phyloP scores from a whole-genome alignment of 1,140 invertebrate genomes.

The Whitmania pigra region DNA sequence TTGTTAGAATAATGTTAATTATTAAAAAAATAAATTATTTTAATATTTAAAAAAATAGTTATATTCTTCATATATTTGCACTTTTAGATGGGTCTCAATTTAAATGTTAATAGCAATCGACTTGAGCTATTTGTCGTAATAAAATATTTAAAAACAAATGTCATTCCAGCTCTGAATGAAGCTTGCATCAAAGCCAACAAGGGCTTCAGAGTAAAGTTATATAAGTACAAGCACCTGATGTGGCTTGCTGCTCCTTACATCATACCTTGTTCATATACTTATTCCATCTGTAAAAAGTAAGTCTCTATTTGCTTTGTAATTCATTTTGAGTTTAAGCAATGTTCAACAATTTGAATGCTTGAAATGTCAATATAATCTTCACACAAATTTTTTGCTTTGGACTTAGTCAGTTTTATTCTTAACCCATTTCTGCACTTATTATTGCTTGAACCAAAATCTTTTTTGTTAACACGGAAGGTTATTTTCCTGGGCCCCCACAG shows the following conservation, averaged over 20 bases:
- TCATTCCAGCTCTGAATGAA: conserved; percentile 67
- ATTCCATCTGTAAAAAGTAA: conserved; percentile 28
- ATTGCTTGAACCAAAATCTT: no score
- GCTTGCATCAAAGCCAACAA: conserved; percentile 80
- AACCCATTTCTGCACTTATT: no score
- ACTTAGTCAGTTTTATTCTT: no score
- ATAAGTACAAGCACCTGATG: conserved; percentile 66
- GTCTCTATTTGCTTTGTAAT: background rate
- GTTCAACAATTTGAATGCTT: no score
- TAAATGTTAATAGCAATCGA: background rate
- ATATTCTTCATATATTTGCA: background rate
- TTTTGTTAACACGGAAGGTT: conserved; percentile 40
- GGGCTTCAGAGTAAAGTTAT: conserved; percentile 75
- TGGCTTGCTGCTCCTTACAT: conserved; percentile 68
- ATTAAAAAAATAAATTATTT: background rate
- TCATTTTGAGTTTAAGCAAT: no score
- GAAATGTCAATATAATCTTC: no score
- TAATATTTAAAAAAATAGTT: no score
- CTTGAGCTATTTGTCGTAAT: background rate
- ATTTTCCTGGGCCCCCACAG: conserved; percentile 48
- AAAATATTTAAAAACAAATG: background rate
- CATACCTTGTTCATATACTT: conserved; percentile 66
- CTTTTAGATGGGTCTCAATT: background rate
- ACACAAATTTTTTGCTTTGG: no score
- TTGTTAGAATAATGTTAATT: background rate